Conservation (phyloP, 37 sponge, comb jelly and placozoan genomes). For the Diacarnus erythraeanus region DNA sequence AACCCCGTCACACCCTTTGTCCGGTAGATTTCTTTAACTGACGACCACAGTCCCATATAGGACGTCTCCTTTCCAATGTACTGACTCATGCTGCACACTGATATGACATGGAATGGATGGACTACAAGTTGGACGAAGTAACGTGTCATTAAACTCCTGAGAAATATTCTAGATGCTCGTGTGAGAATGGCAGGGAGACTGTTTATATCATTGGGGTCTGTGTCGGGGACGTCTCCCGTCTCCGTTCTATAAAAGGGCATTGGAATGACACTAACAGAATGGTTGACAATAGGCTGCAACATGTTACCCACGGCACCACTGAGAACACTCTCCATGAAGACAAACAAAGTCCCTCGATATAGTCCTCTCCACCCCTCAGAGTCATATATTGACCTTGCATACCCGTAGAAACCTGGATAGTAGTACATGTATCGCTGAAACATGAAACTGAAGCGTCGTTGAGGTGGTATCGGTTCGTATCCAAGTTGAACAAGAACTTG, state of each 20-base stretch:
- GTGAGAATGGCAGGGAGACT: constrained; percentile 21
- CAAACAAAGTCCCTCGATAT: constrained; percentile 32
- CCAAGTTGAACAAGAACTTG: constrained; percentile 56
- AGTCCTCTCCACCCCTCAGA: constrained; percentile 55
- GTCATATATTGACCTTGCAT: constrained; percentile 14
- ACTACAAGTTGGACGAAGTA: constrained; percentile 5
- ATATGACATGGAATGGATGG: constrained; percentile 55
- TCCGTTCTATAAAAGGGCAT: constrained; percentile 8
- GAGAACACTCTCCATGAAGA: neutral
- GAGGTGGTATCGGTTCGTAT: constrained; percentile 42
- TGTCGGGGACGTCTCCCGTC: constrained; percentile 47
- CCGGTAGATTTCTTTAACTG: constrained; percentile 38
- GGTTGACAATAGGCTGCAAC: neutral
- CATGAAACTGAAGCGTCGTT: constrained; percentile 35
- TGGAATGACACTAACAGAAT: constrained; percentile 10
- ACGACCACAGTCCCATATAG: constrained; percentile 17
- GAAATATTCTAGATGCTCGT: constrained; percentile 15
- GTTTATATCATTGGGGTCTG: constrained; percentile 23
- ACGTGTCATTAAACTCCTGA: neutral
- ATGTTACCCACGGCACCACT: neutral
- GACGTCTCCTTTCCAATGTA: constrained; percentile 53
- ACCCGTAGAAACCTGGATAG: constrained; percentile 54
- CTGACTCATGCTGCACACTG: constrained; percentile 51
- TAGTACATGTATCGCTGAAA: constrained; percentile 40
- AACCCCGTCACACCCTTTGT: constrained; percentile 54